phyloP scores from a whole-genome alignment of 2,797 vertebrate genomes.

The Molothrus ater region DNA sequence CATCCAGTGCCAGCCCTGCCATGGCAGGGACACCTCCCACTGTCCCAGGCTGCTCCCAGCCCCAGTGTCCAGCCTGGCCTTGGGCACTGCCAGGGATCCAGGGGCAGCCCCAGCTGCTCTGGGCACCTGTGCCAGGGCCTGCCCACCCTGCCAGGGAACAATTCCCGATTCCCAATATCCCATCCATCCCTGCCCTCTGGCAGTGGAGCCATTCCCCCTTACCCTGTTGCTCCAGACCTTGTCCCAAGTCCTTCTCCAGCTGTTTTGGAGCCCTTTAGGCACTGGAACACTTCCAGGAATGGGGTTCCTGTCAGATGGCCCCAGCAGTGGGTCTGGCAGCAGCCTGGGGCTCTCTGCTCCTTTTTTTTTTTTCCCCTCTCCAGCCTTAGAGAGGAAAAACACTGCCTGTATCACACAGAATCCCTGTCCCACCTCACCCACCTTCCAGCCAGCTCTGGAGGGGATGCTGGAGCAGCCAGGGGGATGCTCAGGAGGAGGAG shows the following conservation, averaged over 20 bases:
- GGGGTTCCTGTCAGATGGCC: background rate
- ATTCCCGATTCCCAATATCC: background rate
- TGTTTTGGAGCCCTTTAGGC: background rate
- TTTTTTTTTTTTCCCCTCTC: background rate
- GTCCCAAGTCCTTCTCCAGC: background rate
- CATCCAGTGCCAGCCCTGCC: rapidly evolving
- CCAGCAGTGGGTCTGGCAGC: background rate
- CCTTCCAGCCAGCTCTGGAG: background rate
- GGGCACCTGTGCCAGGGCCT: background rate
- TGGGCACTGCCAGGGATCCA: background rate
- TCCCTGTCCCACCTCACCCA: background rate
- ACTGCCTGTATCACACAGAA: rapidly evolving
- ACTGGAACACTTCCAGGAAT: background rate
- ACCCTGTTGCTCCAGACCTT: background rate
- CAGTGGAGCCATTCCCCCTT: background rate
- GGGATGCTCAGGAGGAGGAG: background rate
- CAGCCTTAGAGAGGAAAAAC: background rate
- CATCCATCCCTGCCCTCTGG: background rate
- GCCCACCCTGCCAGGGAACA: rapidly evolving
- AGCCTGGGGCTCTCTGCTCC: background rate
- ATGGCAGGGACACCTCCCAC: background rate
- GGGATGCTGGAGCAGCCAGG: background rate
- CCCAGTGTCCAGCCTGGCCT: rapidly evolving
- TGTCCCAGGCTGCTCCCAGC: background rate
- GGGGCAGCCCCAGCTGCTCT: background rate